Evolutionary conservation across 2,797 vertebrate genomes (phyloP), one percentile per base, ranked within the genome.

Genomic region (Mionectes olivaceus): DNA sequence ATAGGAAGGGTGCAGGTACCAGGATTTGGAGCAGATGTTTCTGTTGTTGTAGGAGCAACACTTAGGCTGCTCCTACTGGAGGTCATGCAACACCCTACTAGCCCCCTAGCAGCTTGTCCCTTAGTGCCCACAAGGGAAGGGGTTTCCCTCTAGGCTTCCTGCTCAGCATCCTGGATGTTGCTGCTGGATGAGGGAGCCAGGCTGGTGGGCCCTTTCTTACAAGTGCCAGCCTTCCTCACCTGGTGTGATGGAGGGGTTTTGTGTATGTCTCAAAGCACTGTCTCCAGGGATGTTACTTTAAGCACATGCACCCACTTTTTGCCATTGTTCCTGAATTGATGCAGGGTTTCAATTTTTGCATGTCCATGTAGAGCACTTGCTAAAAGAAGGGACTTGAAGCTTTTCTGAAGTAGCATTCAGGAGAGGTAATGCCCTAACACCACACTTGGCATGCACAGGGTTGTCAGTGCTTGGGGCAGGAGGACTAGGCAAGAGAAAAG

Each of bases 11-110:
- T 64, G 32, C 27, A 2, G 1, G 41, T 89, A 53, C 44, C 46
- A 83, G 53, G 12, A 24, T 67, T 89, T 91, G 52, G 59, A 80
- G 63, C 63, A 65, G n/a, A 13, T 83, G 10, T 44, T 94, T 27
- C 55, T 85, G 57, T 59, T 87, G 46, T 33, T 87, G 37, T 32
- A 56, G 83, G 73, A 94, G 33, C 19, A 69, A 2, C 10, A 13
- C 28, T 50, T 47, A 77, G 17, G 13, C 32, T 80, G 19, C 6
- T 84, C 4, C 49, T 85, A 19, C 15, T 27, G 49, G 23, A 46
- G 37, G 64, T 87, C 55, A 4, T 35, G 60, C 28, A 14, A 41
- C 52, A 21, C 52, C 44, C 78, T 91, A 75, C 11, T 60, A 14
- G 44, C 52, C 21, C 52, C 44, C 78, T 91, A 75, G 13, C 64